phyloP scores from a whole-genome alignment of 2,113 vertebrate genomes.

The Urocolius indicus region DNA sequence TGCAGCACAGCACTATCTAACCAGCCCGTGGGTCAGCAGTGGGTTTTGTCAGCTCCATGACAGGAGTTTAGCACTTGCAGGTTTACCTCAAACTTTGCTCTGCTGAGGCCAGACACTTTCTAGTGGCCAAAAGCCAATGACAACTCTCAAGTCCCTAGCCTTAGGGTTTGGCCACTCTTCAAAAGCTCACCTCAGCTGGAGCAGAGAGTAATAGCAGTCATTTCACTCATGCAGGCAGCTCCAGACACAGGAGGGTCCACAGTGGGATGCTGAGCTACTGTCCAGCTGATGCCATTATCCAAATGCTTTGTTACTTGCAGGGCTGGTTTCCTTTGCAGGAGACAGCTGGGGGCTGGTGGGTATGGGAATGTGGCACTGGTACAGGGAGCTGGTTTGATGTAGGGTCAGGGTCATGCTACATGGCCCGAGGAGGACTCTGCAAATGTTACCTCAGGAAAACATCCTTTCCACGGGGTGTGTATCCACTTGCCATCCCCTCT shows the following conservation, averaged over 20 bases:
- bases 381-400: not conserved
- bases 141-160: not conserved
- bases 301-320: not conserved
- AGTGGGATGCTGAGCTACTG: not conserved
- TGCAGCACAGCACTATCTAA: not conserved
- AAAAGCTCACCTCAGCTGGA: not conserved
- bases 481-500: fast-evolving
- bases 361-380: fast-evolving
- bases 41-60: fast-evolving
- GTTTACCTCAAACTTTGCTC: not conserved
- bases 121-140: not conserved
- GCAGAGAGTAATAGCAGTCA: not conserved
- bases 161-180: not conserved
- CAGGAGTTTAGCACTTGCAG: not conserved
- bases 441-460: not conserved
- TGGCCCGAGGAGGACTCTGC: fast-evolving
- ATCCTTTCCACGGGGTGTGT: fast-evolving
- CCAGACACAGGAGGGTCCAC: not conserved
- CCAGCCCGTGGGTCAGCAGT: not conserved
- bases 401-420: fast-evolving
- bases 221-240: not conserved
- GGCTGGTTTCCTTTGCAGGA: not conserved
- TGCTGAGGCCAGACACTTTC: not conserved
- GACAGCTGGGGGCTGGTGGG: not conserved
- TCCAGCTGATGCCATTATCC: not conserved